phyloP scores from a whole-genome alignment of 2,888 invertebrate species.

The Drosophila falleni region DNA sequence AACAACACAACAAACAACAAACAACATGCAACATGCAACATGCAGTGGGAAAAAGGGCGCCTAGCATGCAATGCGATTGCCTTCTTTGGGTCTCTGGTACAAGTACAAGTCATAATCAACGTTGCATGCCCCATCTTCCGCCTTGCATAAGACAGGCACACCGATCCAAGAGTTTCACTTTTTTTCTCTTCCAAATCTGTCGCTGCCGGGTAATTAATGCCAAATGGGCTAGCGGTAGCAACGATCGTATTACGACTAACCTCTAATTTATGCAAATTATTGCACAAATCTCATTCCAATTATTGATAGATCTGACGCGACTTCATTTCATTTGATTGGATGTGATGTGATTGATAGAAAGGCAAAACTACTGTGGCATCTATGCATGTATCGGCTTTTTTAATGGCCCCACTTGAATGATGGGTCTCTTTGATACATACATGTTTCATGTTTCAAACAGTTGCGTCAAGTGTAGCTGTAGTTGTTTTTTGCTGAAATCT shows the following conservation, averaged over 20 bases:
- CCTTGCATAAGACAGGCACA: conserved; percentile 67
- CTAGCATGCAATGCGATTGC: conserved; percentile 46
- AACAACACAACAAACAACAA: conserved; percentile 20
- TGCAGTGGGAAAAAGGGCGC: conserved; percentile 35
- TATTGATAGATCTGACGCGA: conserved; percentile 38
- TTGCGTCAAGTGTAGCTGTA: too few species aligned
- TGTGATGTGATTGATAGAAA: conserved; percentile 57
- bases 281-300: conserved; percentile 54
- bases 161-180: conserved; percentile 66
- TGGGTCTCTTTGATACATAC: not conserved
- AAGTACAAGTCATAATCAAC: conserved; percentile 70
- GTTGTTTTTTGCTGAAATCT: too few species aligned
- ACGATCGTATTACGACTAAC: conserved; percentile 20
- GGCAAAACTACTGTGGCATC: conserved; percentile 5
- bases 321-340: conserved; percentile 27
- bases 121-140: conserved; percentile 74
- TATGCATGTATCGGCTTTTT: not conserved
- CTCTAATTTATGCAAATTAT: conserved; percentile 69
- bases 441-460: not conserved
- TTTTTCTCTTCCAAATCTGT: conserved; percentile 50
- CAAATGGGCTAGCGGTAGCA: conserved; percentile 54
- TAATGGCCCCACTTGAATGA: not conserved
- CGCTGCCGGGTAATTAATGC: conserved; percentile 72
- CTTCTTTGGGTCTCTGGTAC: conserved; percentile 73
- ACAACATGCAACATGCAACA: conserved; percentile 29